Evolutionary conservation across 1,140 invertebrate genomes (phyloP), one percentile per base, ranked within the genome.

Genomic region (Sesamia nonagrioides): DNA sequence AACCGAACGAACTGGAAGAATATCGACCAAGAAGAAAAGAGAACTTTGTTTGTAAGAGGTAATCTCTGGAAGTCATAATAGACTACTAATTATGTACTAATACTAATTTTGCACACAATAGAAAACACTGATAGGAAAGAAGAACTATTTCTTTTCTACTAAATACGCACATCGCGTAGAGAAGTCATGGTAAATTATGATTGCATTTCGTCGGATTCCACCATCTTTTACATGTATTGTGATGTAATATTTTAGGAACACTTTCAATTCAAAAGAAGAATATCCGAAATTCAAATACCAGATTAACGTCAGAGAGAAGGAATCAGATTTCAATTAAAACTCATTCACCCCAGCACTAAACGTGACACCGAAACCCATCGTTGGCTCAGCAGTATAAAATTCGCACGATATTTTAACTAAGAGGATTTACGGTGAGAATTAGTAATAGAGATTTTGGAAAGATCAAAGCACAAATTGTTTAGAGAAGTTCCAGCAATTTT

Each of bases 241-340:
- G 15, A 50, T 40, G 13, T 13, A 7, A 42, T 9, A 9, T 1
- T 42, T 42, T 42, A 9, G 7, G 40, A 42, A 42, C 11, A 42
- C 4, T n/a, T 6, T 50, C 13, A 15, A 15, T n/a, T 50, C 0
- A n/a, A n/a, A 50, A 13, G 11, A 15, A n/a, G 3, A 50, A 4
- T 3, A 5, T n/a, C 15, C 3, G 37, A 61, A 61, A 33, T 61
- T 61, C 33, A 61, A 61, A 50, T 42, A 42, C 9, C 61, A 40
- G 35, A 66, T 18, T 66, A 42, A 42, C 42, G 0, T 11, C 37
- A 42, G 37, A 45, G 33, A 15, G 4, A 66, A 63, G n/a, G 61
- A 18, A 42, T 66, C 61, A 40, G 37, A 66, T 66, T 66, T 66
- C 61, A 66, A 66, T 66, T 66, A 42, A 66, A 40, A 42, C 37